Evolutionary conservation across 1,140 invertebrate genomes (phyloP), one percentile per base, ranked within the genome.

Genomic region (Pissodes strobi): DNA sequence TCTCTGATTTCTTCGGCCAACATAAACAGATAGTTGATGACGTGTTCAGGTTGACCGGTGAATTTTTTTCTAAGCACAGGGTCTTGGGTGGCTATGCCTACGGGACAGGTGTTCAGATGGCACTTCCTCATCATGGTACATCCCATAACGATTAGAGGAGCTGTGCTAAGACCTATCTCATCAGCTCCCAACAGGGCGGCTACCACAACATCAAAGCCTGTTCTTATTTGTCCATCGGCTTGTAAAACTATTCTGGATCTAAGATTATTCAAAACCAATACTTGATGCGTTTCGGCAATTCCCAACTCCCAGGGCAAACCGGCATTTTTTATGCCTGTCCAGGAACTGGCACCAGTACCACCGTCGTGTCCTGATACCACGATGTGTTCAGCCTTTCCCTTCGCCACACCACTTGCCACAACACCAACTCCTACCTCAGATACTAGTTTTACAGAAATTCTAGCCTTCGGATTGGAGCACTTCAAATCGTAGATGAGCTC

Each of bases 91-190:
- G 97, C 97, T 73, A 99, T 93, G 64, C 97, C 97, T 52, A 99
- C 97, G 0, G 97, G 97, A 75, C 97, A 99, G 19, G 97, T 99
- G 80, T 99, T 99, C 58, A 99, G 82, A 80, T 99, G 97, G 78
- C 97, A 99, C 79, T 99, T 99, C 51, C 97, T 84, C 97, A 99
- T 99, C 97, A 99, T 99, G 5, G 96, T 99, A 76, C 97, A 99
- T 8, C 97, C 90, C 79, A 99, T 87, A 0, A 92, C 94, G 78
- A 99, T 99, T 37, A 99, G 81, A 0, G 97, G 97, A 3, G 97
- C 97, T 10, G 97, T 99, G 75, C 94, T 97, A 77, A 98, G 95
- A n/a, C 97, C 97, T 81, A 98, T 96, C 81, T 99, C 97, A 81
- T 99, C 97, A 9, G 97, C 97, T 39, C 97, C 97, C 2, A 99